phyloP scores from a whole-genome alignment of 1,140 invertebrate genomes.

The Eupeodes corollae region DNA sequence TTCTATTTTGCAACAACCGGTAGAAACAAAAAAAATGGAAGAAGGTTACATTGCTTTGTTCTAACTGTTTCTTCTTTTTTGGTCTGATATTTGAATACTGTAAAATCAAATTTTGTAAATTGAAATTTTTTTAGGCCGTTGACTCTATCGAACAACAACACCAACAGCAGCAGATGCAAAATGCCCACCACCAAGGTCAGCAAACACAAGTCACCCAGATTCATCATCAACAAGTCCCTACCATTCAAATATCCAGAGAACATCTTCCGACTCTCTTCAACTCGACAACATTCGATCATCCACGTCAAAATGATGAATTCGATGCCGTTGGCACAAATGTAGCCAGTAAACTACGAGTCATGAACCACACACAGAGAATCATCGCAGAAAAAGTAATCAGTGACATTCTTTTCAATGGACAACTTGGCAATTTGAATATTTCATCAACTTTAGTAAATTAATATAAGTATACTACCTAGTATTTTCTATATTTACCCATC shows the following conservation, averaged over 20 bases:
- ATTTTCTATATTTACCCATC: too few species aligned
- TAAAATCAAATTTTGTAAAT: too few species aligned
- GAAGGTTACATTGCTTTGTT: too few species aligned
- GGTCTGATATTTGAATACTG: too few species aligned
- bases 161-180: conserved; percentile 18
- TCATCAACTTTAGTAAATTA: conserved; percentile 25
- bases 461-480: too few species aligned
- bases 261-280: conserved; percentile 29
- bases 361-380: conserved; percentile 35
- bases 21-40: too few species aligned
- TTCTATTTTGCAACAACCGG: too few species aligned
- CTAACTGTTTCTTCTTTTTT: too few species aligned
- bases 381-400: conserved; percentile 38
- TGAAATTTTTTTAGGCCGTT: conserved; percentile 18
- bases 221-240: conserved; percentile 22
- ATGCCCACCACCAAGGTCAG: background rate
- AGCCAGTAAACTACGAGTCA: conserved; percentile 34
- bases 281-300: conserved; percentile 13
- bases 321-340: conserved; percentile 37
- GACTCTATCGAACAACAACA: conserved; percentile 32
- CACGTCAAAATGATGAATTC: conserved; percentile 29
- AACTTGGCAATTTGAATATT: conserved; percentile 33
- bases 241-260: conserved; percentile 32
- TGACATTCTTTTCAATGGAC: conserved; percentile 38
- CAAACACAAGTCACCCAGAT: conserved; percentile 15